These are phyloP conservation scores for Gobius niger DNA, from an alignment of 2,113 vertebrate genomes.

Conservation along the genomic window DNA sequence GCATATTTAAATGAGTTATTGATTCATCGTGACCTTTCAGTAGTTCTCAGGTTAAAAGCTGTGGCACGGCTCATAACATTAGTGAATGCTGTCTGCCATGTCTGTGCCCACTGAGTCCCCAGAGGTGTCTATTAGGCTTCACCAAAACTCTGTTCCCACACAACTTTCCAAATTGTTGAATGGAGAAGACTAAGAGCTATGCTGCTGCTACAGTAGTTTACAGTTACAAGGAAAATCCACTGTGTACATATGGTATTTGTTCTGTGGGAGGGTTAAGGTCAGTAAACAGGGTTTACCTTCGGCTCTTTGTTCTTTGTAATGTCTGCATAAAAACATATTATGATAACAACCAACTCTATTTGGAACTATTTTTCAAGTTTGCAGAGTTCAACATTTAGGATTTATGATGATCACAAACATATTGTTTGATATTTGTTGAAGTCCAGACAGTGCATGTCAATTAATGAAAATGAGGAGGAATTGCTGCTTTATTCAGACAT, in stretches of 20 bases:
- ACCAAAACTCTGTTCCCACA: constrained; percentile 17
- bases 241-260: background rate
- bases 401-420: too few species aligned
- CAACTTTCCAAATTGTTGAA: constrained; percentile 8
- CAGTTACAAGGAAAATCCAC: background rate
- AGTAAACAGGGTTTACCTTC: background rate
- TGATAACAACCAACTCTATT: too few species aligned
- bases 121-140: constrained; percentile 12
- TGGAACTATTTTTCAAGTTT: too few species aligned
- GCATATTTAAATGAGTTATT: constrained; percentile 44
- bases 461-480: too few species aligned
- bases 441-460: too few species aligned
- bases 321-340: too few species aligned
- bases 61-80: constrained; percentile 38
- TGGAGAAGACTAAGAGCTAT: background rate
- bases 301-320: too few species aligned
- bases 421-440: too few species aligned
- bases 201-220: background rate
- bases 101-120: constrained; percentile 24
- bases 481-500: too few species aligned
- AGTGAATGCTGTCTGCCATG: constrained; percentile 32
- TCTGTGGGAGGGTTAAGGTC: background rate
- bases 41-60: constrained; percentile 44
- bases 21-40: constrained; percentile 42
- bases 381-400: too few species aligned